Conservation (phyloP, 2,113 vertebrate genomes). For the Gobio gobio region DNA sequence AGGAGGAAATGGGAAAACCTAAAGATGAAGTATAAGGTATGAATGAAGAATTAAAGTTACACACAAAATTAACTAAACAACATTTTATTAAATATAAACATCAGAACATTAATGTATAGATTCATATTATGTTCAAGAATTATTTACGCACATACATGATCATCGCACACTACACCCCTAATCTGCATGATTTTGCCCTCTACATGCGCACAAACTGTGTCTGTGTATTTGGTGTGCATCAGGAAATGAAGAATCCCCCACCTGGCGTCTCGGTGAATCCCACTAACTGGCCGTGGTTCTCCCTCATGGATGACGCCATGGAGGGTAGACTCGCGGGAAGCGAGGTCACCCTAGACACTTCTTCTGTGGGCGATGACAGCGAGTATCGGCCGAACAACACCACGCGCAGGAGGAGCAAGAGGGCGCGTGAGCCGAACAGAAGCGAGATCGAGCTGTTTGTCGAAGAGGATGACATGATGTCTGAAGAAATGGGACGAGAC, state of each 20-base stretch:
- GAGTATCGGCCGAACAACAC: constrained; percentile 58
- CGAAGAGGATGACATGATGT: constrained; percentile 55
- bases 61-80: not conserved
- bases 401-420: constrained; percentile 54
- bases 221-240: not conserved
- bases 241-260: constrained; percentile 72
- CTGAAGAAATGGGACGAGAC: constrained; percentile 45
- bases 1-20: constrained; percentile 78
- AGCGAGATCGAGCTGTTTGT: constrained; percentile 64
- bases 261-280: constrained; percentile 62
- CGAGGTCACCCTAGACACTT: constrained; percentile 61
- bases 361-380: constrained; percentile 41
- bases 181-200: not conserved
- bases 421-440: constrained; percentile 7
- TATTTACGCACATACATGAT: not conserved
- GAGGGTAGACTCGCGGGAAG: constrained; percentile 64
- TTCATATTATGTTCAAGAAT: constrained; percentile 1
- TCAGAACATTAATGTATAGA: not conserved
- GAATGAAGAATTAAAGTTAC: not conserved
- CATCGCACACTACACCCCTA: not conserved
- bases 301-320: constrained; percentile 72
- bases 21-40: constrained; percentile 76
- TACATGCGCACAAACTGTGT: not conserved
- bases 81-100: not conserved
- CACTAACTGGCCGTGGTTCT: constrained; percentile 68